These are phyloP conservation scores for Charadrius vociferus DNA, from an alignment of 2,113 vertebrate genomes.

Conservation along the genomic window DNA sequence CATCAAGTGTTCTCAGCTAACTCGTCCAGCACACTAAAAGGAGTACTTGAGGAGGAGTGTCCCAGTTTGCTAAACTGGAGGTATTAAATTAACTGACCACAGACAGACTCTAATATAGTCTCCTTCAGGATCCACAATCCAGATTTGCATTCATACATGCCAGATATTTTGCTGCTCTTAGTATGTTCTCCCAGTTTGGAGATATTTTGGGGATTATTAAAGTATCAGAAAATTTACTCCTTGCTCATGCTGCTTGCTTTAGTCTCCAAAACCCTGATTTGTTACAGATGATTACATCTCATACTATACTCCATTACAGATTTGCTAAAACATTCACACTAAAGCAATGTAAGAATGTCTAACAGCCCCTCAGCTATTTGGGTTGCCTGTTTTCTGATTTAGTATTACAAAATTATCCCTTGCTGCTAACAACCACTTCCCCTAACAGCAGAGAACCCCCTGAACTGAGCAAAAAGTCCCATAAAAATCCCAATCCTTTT, in stretches of 20 bases:
- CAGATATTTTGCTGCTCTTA: not conserved
- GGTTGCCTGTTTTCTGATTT: not conserved
- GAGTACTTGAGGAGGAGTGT: fast-evolving
- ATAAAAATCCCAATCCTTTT: not conserved
- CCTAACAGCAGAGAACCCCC: not conserved
- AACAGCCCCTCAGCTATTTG: not conserved
- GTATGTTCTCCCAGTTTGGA: not conserved
- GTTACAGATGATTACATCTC: not conserved
- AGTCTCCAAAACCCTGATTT: not conserved
- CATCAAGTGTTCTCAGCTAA: not conserved
- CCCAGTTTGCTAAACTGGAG: not conserved
- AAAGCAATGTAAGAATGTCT: not conserved
- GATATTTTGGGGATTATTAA: not conserved
- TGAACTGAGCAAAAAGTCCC: not conserved
- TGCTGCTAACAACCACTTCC: not conserved
- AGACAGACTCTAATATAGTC: not conserved
- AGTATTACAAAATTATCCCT: not conserved
- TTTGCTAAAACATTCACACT: not conserved
- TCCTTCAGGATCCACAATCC: not conserved
- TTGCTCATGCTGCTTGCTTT: not conserved
- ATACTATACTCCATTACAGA: not conserved
- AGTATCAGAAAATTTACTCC: not conserved
- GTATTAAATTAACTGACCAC: not conserved
- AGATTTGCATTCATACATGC: not conserved
- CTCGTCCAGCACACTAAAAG: not conserved